Percentiles rank a stretch among this genome's conserved stretches.
These are phyloP conservation scores for Drosophila neutralis DNA, from an alignment of 2,888 invertebrate species.

Conservation along the genomic window DNA sequence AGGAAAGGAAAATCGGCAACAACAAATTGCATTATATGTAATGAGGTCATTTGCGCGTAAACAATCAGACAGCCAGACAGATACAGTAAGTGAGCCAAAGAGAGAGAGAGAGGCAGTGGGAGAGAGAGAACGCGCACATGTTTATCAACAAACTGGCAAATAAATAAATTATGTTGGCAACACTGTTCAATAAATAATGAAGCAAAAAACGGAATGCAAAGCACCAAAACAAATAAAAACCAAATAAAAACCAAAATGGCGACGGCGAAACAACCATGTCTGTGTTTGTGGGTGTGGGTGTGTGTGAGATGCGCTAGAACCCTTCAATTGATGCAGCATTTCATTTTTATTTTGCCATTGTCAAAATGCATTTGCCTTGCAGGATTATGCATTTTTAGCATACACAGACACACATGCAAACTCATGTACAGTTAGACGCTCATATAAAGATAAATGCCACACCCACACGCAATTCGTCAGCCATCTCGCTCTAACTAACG, in stretches of 20 bases:
- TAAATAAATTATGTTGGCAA: constrained; percentile 73
- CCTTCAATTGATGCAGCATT: constrained; percentile 29
- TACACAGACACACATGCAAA: neutral
- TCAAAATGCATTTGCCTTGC: constrained; percentile 58
- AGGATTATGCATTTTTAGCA: constrained; percentile 39
- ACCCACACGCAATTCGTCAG: constrained; percentile 34
- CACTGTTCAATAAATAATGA: constrained; percentile 69
- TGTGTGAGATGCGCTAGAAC: constrained; percentile 30
- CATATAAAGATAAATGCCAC: constrained; percentile 40
- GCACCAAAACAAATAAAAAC: constrained; percentile 38
- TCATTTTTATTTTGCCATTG: constrained; percentile 38
- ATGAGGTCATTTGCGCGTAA: constrained; percentile 79
- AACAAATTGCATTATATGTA: constrained; percentile 72
- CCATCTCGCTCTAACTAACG: constrained; percentile 43
- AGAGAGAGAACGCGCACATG: constrained; percentile 49
- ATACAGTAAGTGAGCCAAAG: neutral
- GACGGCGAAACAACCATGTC: constrained; percentile 13
- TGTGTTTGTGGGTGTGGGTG: constrained; percentile 1
- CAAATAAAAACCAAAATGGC: constrained; percentile 49
- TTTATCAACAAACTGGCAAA: constrained; percentile 74
- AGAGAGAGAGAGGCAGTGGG: neutral
- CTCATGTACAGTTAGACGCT: neutral
- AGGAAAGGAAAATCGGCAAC: constrained; percentile 41
- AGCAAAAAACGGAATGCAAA: constrained; percentile 26
- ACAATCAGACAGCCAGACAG: constrained; percentile 61